Percentiles rank a stretch among this genome's conserved stretches.
phyloP scores from a whole-genome alignment of 2,113 vertebrate genomes.

The Anseranas semipalmata region DNA sequence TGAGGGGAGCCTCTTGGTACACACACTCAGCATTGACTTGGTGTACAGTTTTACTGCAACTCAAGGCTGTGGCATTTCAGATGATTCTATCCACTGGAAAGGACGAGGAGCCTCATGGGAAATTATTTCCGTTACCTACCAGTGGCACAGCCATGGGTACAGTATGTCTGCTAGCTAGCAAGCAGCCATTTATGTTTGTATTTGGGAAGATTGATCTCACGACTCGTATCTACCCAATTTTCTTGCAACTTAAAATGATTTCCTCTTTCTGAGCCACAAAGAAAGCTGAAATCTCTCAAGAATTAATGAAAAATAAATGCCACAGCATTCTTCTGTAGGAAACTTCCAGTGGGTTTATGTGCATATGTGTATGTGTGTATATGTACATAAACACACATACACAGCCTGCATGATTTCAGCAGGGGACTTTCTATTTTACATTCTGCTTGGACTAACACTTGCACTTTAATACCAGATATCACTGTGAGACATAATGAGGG shows the following conservation, averaged over 20 bases:
- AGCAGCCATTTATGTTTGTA: neutral
- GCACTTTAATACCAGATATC: conserved; percentile 65
- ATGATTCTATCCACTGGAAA: neutral
- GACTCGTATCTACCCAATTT: neutral
- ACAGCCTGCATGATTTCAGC: neutral
- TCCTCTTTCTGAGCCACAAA: neutral
- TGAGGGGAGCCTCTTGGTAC: neutral
- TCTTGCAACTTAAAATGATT: neutral
- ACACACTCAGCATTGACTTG: neutral
- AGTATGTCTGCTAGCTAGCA: neutral
- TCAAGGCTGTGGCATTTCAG: neutral
- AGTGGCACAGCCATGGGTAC: neutral
- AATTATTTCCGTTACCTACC: neutral
- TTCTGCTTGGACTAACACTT: conserved; percentile 40
- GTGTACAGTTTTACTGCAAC: neutral
- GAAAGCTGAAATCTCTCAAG: conserved; percentile 5
- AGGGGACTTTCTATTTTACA: conserved; percentile 44
- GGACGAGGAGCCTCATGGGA: neutral
- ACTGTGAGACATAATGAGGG: conserved; percentile 66
- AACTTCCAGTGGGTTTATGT: neutral
- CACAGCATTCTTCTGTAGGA: neutral
- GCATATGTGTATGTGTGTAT: neutral
- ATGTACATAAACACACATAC: neutral
- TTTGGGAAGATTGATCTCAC: neutral
- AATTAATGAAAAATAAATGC: conserved; percentile 12